Evolutionary conservation across 2,797 vertebrate genomes (phyloP).

Genomic region (Onychomys torridus): DNA sequence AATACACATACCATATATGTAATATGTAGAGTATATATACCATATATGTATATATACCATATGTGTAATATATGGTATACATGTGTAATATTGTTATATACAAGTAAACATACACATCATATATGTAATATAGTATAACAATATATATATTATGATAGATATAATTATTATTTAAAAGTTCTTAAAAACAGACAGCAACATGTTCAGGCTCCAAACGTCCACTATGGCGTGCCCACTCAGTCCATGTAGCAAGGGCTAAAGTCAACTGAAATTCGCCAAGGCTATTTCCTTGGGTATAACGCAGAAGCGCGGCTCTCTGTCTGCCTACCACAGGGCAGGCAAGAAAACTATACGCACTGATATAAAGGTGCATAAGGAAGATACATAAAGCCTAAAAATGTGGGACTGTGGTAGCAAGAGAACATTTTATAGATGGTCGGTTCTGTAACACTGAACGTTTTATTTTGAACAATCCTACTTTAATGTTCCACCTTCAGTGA

Average conservation of each 20-base stretch:
- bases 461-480: neutral
- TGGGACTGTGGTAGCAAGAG: neutral
- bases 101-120: no score
- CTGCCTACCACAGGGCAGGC: neutral
- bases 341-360: neutral
- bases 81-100: no score
- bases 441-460: neutral
- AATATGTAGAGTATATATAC: neutral
- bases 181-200: neutral
- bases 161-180: constrained; percentile 19
- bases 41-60: neutral
- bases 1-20: neutral
- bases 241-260: neutral
- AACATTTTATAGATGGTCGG: neutral
- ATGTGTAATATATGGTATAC: no score
- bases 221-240: neutral
- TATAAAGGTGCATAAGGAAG: neutral
- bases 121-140: neutral
- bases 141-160: neutral
- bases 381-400: neutral
- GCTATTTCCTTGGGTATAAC: neutral
- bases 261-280: constrained; percentile 1
- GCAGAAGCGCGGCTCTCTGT: neutral
- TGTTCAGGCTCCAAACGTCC: neutral
- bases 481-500: neutral